These are phyloP conservation scores for Drosophila nikananu DNA, from an alignment of 1,140 invertebrate species.

Conservation along the genomic window DNA sequence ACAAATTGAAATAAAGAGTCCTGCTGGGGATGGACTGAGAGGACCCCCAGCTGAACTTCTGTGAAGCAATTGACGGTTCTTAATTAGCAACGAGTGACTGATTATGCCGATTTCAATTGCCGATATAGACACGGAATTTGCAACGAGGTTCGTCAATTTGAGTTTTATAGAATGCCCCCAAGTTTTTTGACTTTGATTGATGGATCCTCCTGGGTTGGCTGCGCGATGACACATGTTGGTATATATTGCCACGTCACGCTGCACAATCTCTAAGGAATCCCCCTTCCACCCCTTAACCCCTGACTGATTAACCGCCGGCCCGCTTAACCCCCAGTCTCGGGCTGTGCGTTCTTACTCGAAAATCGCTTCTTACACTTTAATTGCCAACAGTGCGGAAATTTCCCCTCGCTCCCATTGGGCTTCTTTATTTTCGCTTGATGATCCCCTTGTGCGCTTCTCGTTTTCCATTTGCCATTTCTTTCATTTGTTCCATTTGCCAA, in stretches of 20 bases:
- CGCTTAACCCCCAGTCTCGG: conserved; percentile 11
- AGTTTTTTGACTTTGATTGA: conserved; percentile 15
- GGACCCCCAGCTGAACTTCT: not conserved
- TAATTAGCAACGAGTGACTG: conserved; percentile 20
- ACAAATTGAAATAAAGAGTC: conserved; percentile 4
- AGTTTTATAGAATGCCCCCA: not conserved
- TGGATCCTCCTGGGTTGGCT: not conserved
- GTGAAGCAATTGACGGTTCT: no score
- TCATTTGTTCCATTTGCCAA: conserved; percentile 75
- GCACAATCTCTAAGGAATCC: not conserved
- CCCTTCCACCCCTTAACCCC: not conserved
- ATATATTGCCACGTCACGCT: conserved; percentile 2
- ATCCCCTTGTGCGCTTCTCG: conserved; percentile 38
- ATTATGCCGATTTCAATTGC: conserved; percentile 13
- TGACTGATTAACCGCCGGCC: conserved; percentile 39
- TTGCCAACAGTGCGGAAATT: conserved; percentile 67
- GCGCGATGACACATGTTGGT: not conserved
- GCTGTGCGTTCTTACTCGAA: conserved; percentile 12
- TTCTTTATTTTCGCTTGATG: conserved; percentile 25
- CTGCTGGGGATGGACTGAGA: not conserved
- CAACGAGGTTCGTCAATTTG: not conserved
- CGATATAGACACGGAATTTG: conserved; percentile 1
- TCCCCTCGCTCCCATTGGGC: conserved; percentile 5
- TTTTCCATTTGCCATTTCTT: conserved; percentile 62
- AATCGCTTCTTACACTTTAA: conserved; percentile 65